Percentiles rank a stretch among this genome's conserved stretches.
Conservation (phyloP, 2,113 vertebrate genomes). For the Pelmatolapia mariae region DNA sequence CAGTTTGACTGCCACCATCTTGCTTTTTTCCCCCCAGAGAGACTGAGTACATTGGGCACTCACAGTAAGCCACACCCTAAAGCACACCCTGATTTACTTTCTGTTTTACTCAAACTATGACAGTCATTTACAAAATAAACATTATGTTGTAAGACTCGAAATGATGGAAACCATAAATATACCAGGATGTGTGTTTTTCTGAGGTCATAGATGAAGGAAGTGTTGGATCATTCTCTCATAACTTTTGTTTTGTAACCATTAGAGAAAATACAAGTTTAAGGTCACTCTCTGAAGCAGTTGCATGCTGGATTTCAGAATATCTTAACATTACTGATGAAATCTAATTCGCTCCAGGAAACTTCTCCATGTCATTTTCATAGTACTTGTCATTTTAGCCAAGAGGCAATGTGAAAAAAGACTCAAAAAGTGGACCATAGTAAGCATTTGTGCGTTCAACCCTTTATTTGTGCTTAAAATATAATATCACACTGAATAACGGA, state of each 20-base stretch:
- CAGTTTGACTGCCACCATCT: not conserved
- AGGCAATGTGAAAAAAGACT: not conserved
- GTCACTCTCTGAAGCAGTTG: accelerated
- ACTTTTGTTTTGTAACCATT: not conserved
- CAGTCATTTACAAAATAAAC: not conserved
- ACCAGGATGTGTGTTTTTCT: not conserved
- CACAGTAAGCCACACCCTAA: not conserved
- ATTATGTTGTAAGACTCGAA: not conserved
- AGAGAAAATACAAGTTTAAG: not conserved
- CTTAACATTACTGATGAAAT: not conserved
- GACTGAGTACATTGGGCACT: not conserved
- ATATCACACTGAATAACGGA: not conserved
- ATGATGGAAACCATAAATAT: not conserved
- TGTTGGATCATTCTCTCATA: not conserved
- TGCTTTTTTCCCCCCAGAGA: not conserved
- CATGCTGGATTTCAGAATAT: not conserved
- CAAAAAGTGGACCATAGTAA: not conserved
- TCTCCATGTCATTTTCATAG: not conserved
- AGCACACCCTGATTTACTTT: not conserved
- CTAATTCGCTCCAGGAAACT: accelerated
- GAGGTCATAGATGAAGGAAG: not conserved
- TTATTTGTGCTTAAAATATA: not conserved
- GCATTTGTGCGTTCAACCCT: not conserved
- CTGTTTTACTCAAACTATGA: not conserved
- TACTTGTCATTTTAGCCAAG: not conserved